Evolutionary conservation across 2,797 vertebrate genomes (phyloP).

Genomic region (Streptopelia turtur): DNA sequence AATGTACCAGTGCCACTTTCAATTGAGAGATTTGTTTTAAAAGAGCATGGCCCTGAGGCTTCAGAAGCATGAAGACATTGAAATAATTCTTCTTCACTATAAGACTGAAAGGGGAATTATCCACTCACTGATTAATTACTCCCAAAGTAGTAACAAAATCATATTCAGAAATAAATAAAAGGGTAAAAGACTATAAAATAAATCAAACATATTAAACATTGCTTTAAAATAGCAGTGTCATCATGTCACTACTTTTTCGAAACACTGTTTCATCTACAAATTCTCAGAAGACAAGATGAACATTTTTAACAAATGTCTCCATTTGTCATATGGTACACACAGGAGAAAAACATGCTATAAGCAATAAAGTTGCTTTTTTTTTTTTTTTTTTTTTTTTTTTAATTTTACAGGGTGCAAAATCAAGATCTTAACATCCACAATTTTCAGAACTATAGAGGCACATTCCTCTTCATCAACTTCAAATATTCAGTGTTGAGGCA

Average conservation of each 20-base stretch:
- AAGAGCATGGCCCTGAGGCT: background rate
- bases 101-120: background rate
- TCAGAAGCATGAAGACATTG: background rate
- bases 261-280: background rate
- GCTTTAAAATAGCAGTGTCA: background rate
- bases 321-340: background rate
- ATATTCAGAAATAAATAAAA: background rate
- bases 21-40: background rate
- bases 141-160: background rate
- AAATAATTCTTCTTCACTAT: background rate
- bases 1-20: background rate
- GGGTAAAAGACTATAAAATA: background rate
- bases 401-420: background rate
- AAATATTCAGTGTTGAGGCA: background rate
- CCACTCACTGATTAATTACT: background rate
- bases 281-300: background rate
- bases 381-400: background rate
- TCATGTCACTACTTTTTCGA: background rate
- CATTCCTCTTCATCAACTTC: background rate
- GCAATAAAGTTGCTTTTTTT: background rate
- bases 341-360: background rate
- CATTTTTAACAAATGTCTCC: background rate
- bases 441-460: background rate
- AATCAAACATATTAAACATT: background rate
- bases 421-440: background rate